Base-by-base conservation (phyloP, 2,797 vertebrate genomes). In the Typhlichthys eigenmanni region DNA sequence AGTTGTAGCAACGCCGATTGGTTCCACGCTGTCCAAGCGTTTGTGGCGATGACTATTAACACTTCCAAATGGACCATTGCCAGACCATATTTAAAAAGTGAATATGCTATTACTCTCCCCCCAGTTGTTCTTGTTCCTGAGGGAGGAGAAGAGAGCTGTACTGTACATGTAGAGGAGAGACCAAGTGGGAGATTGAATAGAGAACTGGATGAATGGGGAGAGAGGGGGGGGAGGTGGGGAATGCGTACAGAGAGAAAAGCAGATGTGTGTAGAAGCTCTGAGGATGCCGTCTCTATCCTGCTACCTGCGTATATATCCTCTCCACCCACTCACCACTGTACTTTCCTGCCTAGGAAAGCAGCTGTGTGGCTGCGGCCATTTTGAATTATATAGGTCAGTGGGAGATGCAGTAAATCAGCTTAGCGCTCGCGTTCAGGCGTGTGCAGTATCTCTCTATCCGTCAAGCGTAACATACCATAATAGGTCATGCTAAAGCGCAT, bases 301-400 rank as follows among this genome's bases (percentile, higher is more conserved):
- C 67, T 58, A 56, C 75, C 66, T 62, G 13, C 29, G 66, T 53
- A 54, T 43, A 11, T 55, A 24, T 46, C 32, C 47, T n/a, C 47
- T 10, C n/a, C 52, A 2, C 1, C 14, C 51, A 67, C 75, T 32
- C 19, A 54, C 73, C 51, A 47, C 47, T 66, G 70, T 66, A 67
- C 66, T 75, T 74, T 79, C 66, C 69, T 78, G 83, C 4, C 81
- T 88, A 79, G 87, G 89, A 83, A 62, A 78, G 72, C 82, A 85
- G 86, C 83, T 86, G 85, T 80, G 84, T 69, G 62, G 71, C 55
- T 47, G 83, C 69, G 14, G 85, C 84, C 90, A 91, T 91, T 88
- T 90, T 91, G 86, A 75, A 82, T 67, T 82, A 91, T 91, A 86
- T 91, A 89, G 90, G 90, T 91, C 91, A 92, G 85, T 85, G 76